Percentiles rank a stretch among this genome's conserved stretches.
phyloP scores from a whole-genome alignment of 92 coral and sea anemone species.

The Scolanthus callimorphus region DNA sequence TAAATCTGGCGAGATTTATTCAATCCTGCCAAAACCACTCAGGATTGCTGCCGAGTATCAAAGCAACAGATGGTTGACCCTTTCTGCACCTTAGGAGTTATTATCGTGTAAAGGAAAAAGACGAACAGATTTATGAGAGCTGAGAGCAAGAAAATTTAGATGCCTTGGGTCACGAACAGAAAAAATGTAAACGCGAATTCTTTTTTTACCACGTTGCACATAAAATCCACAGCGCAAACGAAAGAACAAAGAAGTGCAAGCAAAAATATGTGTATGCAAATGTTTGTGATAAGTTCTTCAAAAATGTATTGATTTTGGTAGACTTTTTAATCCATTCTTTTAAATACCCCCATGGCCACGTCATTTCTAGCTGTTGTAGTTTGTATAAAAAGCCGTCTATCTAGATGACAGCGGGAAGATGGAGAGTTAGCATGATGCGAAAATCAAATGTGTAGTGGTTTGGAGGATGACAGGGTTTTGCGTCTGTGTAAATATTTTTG shows the following conservation, averaged over 20 bases:
- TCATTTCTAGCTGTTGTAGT: too few species aligned
- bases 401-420: too few species aligned
- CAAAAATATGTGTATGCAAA: too few species aligned
- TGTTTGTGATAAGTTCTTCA: neutral
- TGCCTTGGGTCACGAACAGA: too few species aligned
- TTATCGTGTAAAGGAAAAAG: neutral
- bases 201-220: too few species aligned
- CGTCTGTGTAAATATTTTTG: conserved; percentile 24
- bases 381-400: too few species aligned
- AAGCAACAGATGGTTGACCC: neutral
- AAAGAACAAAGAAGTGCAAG: too few species aligned
- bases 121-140: too few species aligned
- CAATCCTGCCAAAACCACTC: neutral
- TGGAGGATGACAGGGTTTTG: neutral
- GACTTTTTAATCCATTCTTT: neutral
- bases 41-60: neutral
- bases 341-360: neutral
- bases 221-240: too few species aligned
- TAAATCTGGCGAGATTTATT: neutral
- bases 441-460: neutral
- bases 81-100: conserved; percentile 3
- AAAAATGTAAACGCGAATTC: too few species aligned
- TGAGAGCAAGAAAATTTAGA: too few species aligned
- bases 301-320: too few species aligned
- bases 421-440: neutral